Evolutionary conservation across 2,113 vertebrate genomes (phyloP).

Genomic region (Chitala chitala): DNA sequence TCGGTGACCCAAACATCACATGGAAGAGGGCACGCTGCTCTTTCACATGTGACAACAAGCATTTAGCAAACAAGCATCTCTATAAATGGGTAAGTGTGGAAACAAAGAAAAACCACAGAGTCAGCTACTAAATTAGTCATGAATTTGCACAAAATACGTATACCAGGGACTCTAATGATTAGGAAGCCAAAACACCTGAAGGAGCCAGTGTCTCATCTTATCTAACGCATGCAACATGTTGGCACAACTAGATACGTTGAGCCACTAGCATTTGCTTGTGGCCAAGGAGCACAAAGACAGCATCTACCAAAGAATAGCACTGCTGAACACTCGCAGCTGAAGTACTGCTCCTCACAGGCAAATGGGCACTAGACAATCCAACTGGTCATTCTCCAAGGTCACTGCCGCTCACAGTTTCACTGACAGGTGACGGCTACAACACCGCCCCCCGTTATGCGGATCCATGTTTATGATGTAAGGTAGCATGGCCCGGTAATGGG

Average conservation of each 20-base stretch:
- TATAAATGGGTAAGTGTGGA: neutral
- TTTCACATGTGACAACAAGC: neutral
- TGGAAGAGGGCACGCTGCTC: too few species aligned
- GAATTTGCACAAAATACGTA: neutral
- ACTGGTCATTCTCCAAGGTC: too few species aligned
- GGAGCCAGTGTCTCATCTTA: constrained; percentile 1
- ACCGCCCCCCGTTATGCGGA: too few species aligned
- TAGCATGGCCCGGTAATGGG: too few species aligned
- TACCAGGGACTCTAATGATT: neutral
- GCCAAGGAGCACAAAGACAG: neutral
- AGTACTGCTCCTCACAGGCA: too few species aligned
- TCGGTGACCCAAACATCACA: too few species aligned
- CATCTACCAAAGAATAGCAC: neutral
- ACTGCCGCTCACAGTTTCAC: too few species aligned
- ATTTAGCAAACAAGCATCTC: neutral
- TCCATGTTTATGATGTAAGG: too few species aligned
- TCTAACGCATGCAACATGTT: neutral
- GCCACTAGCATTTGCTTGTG: neutral
- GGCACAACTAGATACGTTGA: neutral
- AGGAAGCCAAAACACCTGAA: neutral
- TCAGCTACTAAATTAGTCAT: neutral
- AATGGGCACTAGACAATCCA: too few species aligned
- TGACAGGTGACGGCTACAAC: too few species aligned
- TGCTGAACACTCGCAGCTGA: too few species aligned
- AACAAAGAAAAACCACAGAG: neutral